Conservation (phyloP, 2,797 vertebrate species). For the Salmo trutta region DNA sequence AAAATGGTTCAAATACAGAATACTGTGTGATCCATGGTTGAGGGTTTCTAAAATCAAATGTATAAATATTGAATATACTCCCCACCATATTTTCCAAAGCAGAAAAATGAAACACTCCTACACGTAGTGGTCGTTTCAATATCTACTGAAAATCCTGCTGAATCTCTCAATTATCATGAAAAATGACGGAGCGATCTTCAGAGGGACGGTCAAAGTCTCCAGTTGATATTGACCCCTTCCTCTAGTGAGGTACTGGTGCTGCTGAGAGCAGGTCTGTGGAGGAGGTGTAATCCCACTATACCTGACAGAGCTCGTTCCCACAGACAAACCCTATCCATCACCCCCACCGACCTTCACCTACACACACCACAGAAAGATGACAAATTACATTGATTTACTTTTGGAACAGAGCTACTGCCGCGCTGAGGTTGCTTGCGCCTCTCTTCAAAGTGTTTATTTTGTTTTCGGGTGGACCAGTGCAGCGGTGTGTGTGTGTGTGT, state of each 20-base stretch:
- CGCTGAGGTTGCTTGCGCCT: not conserved
- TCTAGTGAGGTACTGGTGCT: not conserved
- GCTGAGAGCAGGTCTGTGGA: not conserved
- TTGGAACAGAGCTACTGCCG: not conserved
- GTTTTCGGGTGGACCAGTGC: not conserved
- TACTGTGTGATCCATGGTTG: not conserved
- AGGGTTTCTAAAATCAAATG: not conserved
- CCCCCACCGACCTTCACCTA: not conserved
- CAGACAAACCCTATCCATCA: slow-evolving; percentile 9
- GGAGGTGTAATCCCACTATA: not conserved
- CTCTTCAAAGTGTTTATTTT: slow-evolving; percentile 9
- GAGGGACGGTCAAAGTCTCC: not conserved
- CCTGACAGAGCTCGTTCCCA: not conserved
- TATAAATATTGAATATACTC: not conserved
- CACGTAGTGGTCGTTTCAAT: not conserved
- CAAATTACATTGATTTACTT: not conserved
- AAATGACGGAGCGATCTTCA: not conserved
- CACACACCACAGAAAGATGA: slow-evolving; percentile 1
- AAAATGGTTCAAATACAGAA: not conserved
- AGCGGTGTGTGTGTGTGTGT: not conserved
- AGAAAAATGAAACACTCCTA: not conserved
- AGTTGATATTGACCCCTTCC: not conserved
- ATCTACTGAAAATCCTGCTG: not conserved
- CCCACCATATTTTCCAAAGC: not conserved
- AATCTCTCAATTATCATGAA: no score